Evolutionary conservation across 53 echinoderm and acorn worm species (phyloP).

Genomic region (Mesocentrotus franciscanus): DNA sequence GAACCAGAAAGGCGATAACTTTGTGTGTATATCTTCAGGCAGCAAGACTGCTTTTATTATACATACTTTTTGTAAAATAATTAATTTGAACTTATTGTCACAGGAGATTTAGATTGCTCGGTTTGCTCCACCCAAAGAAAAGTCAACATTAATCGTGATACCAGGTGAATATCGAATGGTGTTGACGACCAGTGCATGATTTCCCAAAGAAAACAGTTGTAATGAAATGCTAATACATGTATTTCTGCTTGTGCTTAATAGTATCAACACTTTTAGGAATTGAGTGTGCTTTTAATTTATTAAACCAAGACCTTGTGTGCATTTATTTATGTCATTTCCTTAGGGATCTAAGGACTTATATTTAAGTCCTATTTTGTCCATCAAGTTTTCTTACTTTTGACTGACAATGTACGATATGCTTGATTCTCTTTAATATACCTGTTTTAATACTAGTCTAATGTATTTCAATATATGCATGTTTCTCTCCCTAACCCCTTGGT

Average conservation of each 20-base stretch:
- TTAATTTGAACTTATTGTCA: neutral
- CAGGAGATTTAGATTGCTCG: neutral
- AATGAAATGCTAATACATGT: neutral
- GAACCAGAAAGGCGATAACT: too few relatives aligned
- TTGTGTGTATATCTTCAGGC: too few relatives aligned
- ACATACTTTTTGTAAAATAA: neutral
- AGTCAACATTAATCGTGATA: constrained; percentile 57
- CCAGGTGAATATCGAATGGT: constrained; percentile 57
- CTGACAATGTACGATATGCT: neutral
- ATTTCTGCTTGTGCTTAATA: neutral
- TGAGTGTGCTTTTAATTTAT: constrained; percentile 34
- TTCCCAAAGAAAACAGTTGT: neutral
- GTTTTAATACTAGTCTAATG: too few relatives aligned
- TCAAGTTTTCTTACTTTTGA: neutral
- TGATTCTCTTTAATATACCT: too few relatives aligned
- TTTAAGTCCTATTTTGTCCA: neutral
- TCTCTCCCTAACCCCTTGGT: neutral
- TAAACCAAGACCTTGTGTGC: neutral
- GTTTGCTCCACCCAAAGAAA: neutral
- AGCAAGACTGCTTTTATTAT: neutral
- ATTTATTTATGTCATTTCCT: neutral
- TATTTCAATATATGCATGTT: neutral
- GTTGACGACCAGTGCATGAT: neutral
- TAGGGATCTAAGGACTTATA: neutral
- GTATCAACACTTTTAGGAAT: neutral